Conservation (phyloP, 2,888 invertebrate species). For the Ametastegia equiseti region DNA sequence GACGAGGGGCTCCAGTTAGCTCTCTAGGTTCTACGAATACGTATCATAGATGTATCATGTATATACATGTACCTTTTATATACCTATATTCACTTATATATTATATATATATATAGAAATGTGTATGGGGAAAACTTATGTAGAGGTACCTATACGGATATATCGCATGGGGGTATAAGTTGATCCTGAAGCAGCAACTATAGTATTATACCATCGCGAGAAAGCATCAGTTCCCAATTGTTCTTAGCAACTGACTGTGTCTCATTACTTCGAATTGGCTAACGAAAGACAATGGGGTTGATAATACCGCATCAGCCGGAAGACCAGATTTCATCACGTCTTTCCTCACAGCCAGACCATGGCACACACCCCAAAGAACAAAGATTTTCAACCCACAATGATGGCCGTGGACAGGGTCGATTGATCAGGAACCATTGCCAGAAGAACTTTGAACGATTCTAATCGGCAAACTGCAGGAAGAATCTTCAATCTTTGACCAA, state of each 20-base stretch:
- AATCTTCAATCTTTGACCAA: no score
- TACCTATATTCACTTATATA: background rate
- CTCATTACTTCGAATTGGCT: conserved; percentile 74
- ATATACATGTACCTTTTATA: background rate
- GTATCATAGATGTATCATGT: background rate
- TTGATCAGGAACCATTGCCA: no score
- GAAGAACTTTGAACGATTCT: no score
- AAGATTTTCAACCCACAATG: conserved; percentile 44
- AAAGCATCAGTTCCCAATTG: conserved; percentile 69
- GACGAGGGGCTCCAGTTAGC: background rate
- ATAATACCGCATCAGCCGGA: conserved; percentile 70
- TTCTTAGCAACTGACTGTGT: conserved; percentile 72
- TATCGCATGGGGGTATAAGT: no score
- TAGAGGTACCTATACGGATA: no score
- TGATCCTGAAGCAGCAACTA: background rate
- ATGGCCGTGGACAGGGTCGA: background rate
- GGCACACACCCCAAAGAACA: conserved; percentile 32
- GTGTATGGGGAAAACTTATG: no score
- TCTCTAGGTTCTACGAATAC: background rate
- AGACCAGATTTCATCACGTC: conserved; percentile 45
- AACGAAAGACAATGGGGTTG: conserved; percentile 71
- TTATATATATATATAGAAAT: background rate
- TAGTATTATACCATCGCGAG: no score
- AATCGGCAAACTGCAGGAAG: no score
- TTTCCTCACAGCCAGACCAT: background rate